Percentiles rank a stretch among this genome's conserved stretches.
Conservation (phyloP, 2,888 invertebrate genomes). For the Bembecia ichneumoniformis region DNA sequence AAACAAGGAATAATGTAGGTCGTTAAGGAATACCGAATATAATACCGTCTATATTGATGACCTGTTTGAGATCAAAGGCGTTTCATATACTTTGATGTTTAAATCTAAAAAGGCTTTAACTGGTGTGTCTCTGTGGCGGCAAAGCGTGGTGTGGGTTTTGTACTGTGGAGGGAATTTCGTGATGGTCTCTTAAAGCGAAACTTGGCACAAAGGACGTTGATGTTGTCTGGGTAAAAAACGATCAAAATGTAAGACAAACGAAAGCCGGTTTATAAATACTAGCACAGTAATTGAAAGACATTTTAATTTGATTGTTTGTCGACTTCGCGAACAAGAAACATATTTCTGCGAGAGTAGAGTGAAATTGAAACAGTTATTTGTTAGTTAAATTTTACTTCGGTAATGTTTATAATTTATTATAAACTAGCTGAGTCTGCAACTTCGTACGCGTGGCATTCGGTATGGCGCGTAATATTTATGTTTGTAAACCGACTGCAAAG, state of each 20-base stretch:
- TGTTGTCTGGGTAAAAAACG: neutral
- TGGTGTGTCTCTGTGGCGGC: conserved; percentile 48
- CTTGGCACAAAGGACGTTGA: conserved; percentile 33
- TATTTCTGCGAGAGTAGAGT: too few relatives aligned
- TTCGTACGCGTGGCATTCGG: too few relatives aligned
- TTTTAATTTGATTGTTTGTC: conserved; percentile 1
- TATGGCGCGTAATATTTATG: too few relatives aligned
- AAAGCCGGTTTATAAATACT: neutral
- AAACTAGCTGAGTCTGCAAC: too few relatives aligned
- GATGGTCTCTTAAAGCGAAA: conserved; percentile 31
- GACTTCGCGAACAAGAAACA: too few relatives aligned
- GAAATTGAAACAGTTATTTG: too few relatives aligned
- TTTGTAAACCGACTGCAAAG: too few relatives aligned
- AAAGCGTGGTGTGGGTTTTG: conserved; percentile 33
- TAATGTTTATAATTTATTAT: too few relatives aligned
- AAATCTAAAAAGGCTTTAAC: conserved; percentile 50
- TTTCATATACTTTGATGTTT: conserved; percentile 60
- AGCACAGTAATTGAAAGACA: too few relatives aligned
- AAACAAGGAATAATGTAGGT: neutral
- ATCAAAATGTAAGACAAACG: neutral
- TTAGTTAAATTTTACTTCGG: too few relatives aligned
- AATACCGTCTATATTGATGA: conserved; percentile 42
- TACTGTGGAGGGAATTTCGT: conserved; percentile 31
- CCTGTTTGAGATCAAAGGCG: conserved; percentile 54
- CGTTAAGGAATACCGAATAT: conserved; percentile 1